These are phyloP conservation scores for Clytia hemisphaerica DNA, from an alignment of 30 jellyfish, hydroid and myxozoan species.

Conservation along the genomic window DNA sequence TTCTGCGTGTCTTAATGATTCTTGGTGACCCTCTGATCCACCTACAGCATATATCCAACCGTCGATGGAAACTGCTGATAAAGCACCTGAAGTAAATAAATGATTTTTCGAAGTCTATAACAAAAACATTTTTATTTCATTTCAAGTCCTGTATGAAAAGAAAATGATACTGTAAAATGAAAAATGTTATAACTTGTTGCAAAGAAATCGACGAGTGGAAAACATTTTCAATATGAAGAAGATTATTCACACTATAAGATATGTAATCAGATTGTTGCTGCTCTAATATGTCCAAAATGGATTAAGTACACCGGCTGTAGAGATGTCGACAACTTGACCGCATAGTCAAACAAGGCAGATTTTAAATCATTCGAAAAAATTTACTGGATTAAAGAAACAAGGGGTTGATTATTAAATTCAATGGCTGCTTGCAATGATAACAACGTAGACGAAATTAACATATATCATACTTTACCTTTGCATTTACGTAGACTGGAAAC, in stretches of 20 bases:
- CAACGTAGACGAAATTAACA: background rate
- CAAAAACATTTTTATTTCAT: background rate
- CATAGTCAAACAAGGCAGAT: background rate
- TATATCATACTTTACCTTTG: constrained; percentile 44
- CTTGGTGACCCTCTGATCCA: constrained; percentile 47
- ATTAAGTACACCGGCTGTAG: too few relatives aligned
- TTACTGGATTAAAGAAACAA: background rate
- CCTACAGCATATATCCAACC: constrained; percentile 89
- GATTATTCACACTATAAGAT: too few relatives aligned
- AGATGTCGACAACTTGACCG: too few relatives aligned
- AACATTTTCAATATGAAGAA: too few relatives aligned
- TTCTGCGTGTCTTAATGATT: constrained; percentile 53
- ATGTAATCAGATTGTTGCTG: too few relatives aligned
- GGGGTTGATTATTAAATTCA: background rate
- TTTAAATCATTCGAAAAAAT: background rate
- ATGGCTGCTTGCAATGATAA: background rate
- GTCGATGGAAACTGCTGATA: constrained; percentile 51
- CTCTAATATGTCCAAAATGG: too few relatives aligned
- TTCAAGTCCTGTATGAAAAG: background rate
- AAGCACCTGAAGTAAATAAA: constrained; percentile 40
- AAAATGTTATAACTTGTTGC: too few relatives aligned
- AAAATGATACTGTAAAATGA: background rate
- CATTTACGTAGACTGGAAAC: constrained; percentile 58
- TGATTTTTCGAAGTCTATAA: background rate
- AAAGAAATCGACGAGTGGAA: too few relatives aligned